phyloP scores from a whole-genome alignment of 1,140 invertebrate genomes.

The Bombus pascuorum region DNA sequence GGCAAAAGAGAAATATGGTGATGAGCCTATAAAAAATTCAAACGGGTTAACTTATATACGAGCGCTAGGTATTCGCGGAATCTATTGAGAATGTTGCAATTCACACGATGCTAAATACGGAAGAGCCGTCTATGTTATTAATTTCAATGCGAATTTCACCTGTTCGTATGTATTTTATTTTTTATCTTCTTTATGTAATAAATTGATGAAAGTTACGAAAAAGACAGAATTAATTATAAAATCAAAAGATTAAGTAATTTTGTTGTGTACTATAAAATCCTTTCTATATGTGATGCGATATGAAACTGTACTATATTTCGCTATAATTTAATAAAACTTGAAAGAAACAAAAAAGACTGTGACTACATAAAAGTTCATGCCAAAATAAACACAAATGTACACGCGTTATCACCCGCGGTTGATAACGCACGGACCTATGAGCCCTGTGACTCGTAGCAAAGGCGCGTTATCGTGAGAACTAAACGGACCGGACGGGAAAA shows the following conservation, averaged over 20 bases:
- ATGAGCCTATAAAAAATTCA: slow-evolving; percentile 22
- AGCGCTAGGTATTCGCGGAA: not conserved
- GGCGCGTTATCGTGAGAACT: slow-evolving; percentile 18
- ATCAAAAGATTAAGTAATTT: too few species aligned
- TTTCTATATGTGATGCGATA: too few species aligned
- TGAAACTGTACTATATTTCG: too few species aligned
- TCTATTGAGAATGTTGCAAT: too few species aligned
- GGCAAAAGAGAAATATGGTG: not conserved
- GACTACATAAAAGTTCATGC: not conserved
- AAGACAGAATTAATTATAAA: too few species aligned
- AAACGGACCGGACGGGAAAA: not conserved
- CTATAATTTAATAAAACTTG: not conserved
- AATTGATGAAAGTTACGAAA: too few species aligned
- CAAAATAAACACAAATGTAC: slow-evolving; percentile 18
- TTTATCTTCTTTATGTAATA: too few species aligned
- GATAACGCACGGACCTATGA: slow-evolving; percentile 33
- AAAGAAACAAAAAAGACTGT: not conserved
- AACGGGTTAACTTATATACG: not conserved
- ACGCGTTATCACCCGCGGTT: slow-evolving; percentile 1
- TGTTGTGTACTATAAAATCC: too few species aligned
- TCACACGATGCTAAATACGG: not conserved
- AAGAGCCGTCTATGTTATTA: not conserved
- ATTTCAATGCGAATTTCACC: not conserved
- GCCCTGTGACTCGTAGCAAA: not conserved
- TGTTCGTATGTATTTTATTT: not conserved